Percentiles rank a stretch among this genome's conserved stretches.
phyloP scores from a whole-genome alignment of 2,113 vertebrate genomes.

The Apodemus sylvaticus region DNA sequence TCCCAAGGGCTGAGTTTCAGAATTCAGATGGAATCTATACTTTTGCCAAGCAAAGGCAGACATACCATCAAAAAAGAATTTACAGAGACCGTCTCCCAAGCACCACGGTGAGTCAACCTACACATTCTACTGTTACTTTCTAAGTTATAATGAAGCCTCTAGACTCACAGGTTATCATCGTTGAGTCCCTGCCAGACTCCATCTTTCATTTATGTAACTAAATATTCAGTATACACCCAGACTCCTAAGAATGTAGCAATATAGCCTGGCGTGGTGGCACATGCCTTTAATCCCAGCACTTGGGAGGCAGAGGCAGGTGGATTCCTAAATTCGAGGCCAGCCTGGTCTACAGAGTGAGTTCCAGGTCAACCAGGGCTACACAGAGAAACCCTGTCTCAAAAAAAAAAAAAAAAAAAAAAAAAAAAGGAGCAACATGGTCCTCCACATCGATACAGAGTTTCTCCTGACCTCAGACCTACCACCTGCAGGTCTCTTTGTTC shows the following conservation, averaged over 20 bases:
- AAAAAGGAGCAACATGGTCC: rapidly evolving
- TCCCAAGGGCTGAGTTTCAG: neutral
- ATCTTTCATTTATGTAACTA: neutral
- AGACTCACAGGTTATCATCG: no score
- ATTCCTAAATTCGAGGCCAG: no score
- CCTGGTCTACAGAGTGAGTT: no score
- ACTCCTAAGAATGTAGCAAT: rapidly evolving
- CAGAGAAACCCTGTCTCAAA: no score
- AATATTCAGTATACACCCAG: neutral
- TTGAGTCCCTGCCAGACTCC: neutral
- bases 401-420: no score
- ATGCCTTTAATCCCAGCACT: no score
- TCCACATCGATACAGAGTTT: neutral
- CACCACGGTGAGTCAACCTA: neutral
- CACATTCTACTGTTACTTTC: neutral
- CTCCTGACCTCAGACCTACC: neutral
- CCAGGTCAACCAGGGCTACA: no score
- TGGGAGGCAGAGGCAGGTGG: no score
- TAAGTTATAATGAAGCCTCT: neutral
- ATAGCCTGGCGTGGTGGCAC: no score
- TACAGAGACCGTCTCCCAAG: neutral
- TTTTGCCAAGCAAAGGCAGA: neutral
- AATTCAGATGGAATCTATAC: neutral
- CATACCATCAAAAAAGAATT: neutral
- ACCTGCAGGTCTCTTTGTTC: neutral